These are phyloP conservation scores for Hystrix brachyura DNA, from an alignment of 2,113 vertebrate genomes.

Conservation along the genomic window DNA sequence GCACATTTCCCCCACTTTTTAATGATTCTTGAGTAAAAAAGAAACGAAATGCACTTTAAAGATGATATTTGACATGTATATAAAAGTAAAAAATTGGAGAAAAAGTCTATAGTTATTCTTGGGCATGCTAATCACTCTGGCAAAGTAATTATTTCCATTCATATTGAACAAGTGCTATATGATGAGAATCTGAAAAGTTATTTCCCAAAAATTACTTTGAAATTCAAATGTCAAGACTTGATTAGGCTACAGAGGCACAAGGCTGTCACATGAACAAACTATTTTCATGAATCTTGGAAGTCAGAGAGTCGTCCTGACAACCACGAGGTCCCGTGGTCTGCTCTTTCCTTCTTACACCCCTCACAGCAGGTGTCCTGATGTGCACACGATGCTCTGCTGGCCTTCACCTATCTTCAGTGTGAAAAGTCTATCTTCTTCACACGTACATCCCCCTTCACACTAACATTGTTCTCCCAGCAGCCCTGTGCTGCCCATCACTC, in stretches of 20 bases:
- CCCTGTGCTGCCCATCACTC: rapidly evolving
- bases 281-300: neutral
- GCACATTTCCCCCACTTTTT: neutral
- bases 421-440: neutral
- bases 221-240: constrained; percentile 78
- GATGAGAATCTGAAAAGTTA: constrained; percentile 76
- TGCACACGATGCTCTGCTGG: no score
- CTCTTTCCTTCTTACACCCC: neutral
- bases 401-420: rapidly evolving
- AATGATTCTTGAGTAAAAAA: neutral
- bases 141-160: constrained; percentile 78
- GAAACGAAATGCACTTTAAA: constrained; percentile 60
- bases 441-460: no score
- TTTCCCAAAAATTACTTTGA: constrained; percentile 61
- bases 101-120: constrained; percentile 66
- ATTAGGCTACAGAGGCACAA: neutral
- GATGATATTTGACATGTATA: constrained; percentile 69
- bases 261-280: neutral
- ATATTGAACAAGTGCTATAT: constrained; percentile 73
- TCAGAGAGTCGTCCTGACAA: neutral
- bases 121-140: constrained; percentile 65
- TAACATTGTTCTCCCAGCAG: neutral
- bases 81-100: constrained; percentile 48
- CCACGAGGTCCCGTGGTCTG: neutral
- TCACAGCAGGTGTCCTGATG: neutral